Evolutionary conservation across 1,140 invertebrate genomes (phyloP), one percentile per base, ranked within the genome.

Genomic region (Hylaeus volcanicus): DNA sequence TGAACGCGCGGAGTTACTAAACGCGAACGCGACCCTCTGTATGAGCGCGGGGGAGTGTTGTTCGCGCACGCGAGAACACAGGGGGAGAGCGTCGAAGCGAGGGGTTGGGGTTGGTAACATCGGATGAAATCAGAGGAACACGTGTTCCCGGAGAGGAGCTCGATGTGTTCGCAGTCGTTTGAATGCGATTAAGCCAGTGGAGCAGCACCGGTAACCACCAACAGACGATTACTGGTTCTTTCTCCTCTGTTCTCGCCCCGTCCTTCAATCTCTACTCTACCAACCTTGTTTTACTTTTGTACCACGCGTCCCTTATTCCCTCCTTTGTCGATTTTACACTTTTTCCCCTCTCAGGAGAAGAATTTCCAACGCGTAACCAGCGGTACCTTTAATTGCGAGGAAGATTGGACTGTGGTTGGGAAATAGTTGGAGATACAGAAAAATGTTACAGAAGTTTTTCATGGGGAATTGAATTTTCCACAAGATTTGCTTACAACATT

Each of bases 101-200:
- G 5, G 1, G 8, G 26, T 26, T 26, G 4, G 64, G 14, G 63
- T 0, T 2, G 71, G 63, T 74, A 81, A 77, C 74, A 75, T 82
- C 75, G 71, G 76, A 86, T 83, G 76, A 84, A 90, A 86, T 90
- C 88, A 85, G 85, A 88, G 89, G 82, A 89, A 88, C 88, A 86
- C 87, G 87, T 86, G 89, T 88, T 86, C 73, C 82, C 65, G 45
- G 79, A 58, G 41, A 79, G 45, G 60, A 70, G 63, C 64, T 74
- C 68, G 77, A 80, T 78, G 73, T 63, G 69, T 83, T 80, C 81
- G 80, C 48, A 86, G 77, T 83, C 71, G 85, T 85, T 86, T 86
- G 74, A 86, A 85, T 84, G 80, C 85, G 89, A 86, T 88, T 88
- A 88, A 89, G 81, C 78, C 85, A 43, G 43, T 55, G 51, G 15